Base-by-base conservation (phyloP, 2,797 vertebrate species). In the Poeciliopsis gracilis region DNA sequence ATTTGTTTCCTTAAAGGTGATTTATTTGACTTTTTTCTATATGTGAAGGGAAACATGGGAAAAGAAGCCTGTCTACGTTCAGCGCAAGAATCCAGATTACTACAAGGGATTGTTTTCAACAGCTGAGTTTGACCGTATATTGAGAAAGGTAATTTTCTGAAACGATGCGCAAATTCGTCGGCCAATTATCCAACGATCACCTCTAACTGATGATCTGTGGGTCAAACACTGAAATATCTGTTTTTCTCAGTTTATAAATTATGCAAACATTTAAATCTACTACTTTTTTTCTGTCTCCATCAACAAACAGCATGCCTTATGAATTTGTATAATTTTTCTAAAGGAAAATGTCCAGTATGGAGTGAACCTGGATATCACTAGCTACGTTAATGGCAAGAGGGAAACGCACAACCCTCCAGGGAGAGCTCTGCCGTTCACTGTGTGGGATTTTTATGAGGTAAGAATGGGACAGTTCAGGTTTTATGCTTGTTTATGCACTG, bases 361-460 rank as follows among this genome's bases (percentile, higher is more conserved):
- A 0, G 96, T 97, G 59, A 98, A 99, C 85, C 92, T 99, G 87
- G 98, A 99, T n/a, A 97, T 99, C 18, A 98, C 98, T 1, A 99
- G 98, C 91, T 98, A 97, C 73, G 92, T 87, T 4, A 94, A 97
- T 0, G 97, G 97, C 3, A 94, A 94, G 76, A 95, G 98, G 80
- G 96, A 98, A 90, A 99, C 98, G 0, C 96, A 98, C 90, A 99
- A 98, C 84, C 98, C 97, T 0, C 92, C 94, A 0, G 98, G 98
- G 3, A 95, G 96, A 81, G 98, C 97, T 0, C 90, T 99, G 83
- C 97, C 98, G 0, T 95, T 96, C 2, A 94, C 96, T 0, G 98
- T 96, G 0, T 99, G 98, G 98, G 95, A 97, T 82, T 97, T 97
- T 82, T 99, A 97, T 86, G 93, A 95, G 94, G 96, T 96, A 77